Evolutionary conservation across 1,140 invertebrate genomes (phyloP).

Genomic region (Drosophila biarmipes): DNA sequence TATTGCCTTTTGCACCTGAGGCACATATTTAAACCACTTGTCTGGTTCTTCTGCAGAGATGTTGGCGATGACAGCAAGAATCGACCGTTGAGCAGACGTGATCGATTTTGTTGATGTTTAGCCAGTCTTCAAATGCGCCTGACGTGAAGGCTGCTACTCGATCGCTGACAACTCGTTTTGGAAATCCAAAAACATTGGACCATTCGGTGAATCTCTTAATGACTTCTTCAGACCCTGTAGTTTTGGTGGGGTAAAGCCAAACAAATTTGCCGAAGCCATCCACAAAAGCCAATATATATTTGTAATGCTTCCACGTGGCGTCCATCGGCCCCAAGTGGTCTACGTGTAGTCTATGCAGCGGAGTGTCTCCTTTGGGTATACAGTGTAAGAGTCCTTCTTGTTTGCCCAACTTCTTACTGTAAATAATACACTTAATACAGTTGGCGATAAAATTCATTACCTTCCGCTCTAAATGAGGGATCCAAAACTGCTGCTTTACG

Average conservation of each 20-base stretch:
- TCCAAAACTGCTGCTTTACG: background rate
- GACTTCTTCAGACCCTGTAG: background rate
- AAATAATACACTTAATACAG: background rate
- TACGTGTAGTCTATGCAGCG: background rate
- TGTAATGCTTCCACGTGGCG: background rate
- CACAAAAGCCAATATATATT: background rate
- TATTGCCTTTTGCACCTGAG: constrained; percentile 3
- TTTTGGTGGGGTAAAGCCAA: background rate
- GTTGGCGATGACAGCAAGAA: background rate
- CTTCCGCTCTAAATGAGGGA: background rate
- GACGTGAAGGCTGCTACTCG: background rate
- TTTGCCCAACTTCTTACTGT: background rate
- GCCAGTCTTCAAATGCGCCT: too few relatives aligned
- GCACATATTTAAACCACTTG: background rate
- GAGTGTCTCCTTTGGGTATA: background rate
- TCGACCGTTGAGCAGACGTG: background rate
- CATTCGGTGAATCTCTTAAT: background rate
- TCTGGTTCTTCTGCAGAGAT: background rate
- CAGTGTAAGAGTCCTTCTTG: background rate
- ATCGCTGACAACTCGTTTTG: background rate
- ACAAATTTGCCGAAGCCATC: background rate
- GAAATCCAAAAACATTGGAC: background rate
- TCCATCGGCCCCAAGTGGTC: background rate
- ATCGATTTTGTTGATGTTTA: background rate
- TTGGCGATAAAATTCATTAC: background rate